Conservation (phyloP, 2,888 invertebrate species). For the Pyrochroa serraticornis region DNA sequence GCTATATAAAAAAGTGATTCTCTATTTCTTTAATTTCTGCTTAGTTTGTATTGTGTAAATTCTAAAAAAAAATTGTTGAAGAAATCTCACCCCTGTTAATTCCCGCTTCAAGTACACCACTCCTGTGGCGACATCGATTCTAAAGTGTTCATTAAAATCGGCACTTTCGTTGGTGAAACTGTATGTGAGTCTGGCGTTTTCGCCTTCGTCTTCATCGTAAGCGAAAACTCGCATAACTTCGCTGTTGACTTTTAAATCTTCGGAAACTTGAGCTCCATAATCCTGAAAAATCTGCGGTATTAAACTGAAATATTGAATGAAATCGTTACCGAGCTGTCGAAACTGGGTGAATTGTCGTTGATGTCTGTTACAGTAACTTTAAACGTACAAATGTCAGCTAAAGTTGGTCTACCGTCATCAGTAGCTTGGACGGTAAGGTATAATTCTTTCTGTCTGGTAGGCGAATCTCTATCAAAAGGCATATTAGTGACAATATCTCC, state of each 20-base stretch:
- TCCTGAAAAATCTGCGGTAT: conserved; percentile 53
- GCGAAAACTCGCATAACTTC: conserved; percentile 91
- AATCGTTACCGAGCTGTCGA: conserved; percentile 76
- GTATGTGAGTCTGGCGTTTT: conserved; percentile 86
- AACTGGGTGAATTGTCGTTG: conserved; percentile 87
- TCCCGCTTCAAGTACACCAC: conserved; percentile 65
- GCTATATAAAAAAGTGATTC: too few species aligned
- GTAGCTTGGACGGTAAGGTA: conserved; percentile 90
- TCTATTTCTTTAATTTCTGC: too few species aligned
- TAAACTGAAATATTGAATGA: background rate
- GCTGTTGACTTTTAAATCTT: conserved; percentile 73
- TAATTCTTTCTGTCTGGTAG: conserved; percentile 79
- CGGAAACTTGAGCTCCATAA: conserved; percentile 79
- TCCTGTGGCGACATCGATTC: conserved; percentile 81
- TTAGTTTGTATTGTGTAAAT: too few species aligned
- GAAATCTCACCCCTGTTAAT: conserved; percentile 42
- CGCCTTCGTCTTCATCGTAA: conserved; percentile 89
- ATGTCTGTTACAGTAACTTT: conserved; percentile 89
- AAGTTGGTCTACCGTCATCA: conserved; percentile 88
- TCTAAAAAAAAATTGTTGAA: too few species aligned
- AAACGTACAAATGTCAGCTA: conserved; percentile 93
- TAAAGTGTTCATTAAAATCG: conserved; percentile 70
- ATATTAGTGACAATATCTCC: conserved; percentile 78
- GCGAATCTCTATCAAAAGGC: conserved; percentile 89
- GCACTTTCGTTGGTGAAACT: conserved; percentile 61